These are phyloP conservation scores for Triops cancriformis DNA, from an alignment of 1,140 invertebrate species.

Conservation along the genomic window DNA sequence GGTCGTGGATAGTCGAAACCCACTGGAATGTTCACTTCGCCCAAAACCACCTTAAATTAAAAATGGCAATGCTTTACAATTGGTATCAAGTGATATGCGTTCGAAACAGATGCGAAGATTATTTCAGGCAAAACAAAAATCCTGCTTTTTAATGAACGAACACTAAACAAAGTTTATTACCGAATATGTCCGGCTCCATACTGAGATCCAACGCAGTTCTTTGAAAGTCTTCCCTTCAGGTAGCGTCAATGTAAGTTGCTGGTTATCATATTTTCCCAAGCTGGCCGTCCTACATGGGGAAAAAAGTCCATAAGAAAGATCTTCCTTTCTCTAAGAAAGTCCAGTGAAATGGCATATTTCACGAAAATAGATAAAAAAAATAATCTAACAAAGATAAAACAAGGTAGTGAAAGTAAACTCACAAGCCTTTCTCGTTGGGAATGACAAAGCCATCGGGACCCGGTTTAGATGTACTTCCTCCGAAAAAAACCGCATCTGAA, in stretches of 20 bases:
- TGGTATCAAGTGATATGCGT: constrained; percentile 14
- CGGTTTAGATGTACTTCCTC: constrained; percentile 55
- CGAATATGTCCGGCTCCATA: constrained; percentile 81
- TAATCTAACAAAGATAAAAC: constrained; percentile 18
- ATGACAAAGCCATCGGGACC: constrained; percentile 55
- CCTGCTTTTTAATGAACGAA: too few species aligned
- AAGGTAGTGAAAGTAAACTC: constrained; percentile 31
- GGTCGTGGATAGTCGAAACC: constrained; percentile 71
- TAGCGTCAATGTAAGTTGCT: constrained; percentile 69
- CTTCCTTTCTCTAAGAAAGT: not conserved
- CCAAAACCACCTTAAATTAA: constrained; percentile 78
- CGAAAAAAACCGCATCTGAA: constrained; percentile 80
- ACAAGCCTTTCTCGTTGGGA: constrained; percentile 59
- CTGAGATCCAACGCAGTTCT: constrained; percentile 74
- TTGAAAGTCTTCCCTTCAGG: constrained; percentile 74
- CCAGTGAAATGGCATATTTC: constrained; percentile 12
- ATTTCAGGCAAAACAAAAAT: too few species aligned
- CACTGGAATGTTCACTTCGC: constrained; percentile 68
- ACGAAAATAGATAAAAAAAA: constrained; percentile 25
- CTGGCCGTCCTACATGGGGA: constrained; percentile 44
- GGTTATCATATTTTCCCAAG: constrained; percentile 62
- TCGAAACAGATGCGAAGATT: not conserved
- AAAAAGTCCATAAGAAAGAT: not conserved
- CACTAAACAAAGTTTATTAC: constrained; percentile 48
- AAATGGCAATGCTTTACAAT: too few species aligned